These are phyloP conservation scores for Virgularia gustaviana DNA, from an alignment of 92 coral and sea anemone species.

Conservation along the genomic window DNA sequence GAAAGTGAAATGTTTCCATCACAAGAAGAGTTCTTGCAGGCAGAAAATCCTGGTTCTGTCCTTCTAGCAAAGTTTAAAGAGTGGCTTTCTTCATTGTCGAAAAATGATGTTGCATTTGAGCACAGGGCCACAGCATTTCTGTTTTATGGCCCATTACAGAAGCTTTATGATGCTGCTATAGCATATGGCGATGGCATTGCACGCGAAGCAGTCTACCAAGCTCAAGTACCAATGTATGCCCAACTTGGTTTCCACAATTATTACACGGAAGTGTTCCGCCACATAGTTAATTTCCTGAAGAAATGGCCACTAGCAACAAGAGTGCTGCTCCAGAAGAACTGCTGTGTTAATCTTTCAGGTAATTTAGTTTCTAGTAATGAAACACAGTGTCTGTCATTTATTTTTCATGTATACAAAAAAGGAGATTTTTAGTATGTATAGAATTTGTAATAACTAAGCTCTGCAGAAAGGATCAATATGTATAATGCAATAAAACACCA, in stretches of 20 bases:
- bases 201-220: constrained; percentile 28
- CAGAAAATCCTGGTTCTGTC: background rate
- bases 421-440: no score
- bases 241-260: constrained; percentile 36
- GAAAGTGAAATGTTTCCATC: background rate
- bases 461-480: no score
- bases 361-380: no score
- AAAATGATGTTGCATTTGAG: constrained; percentile 27
- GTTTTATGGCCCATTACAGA: no score
- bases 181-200: constrained; percentile 17
- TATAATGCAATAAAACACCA: no score
- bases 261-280: constrained; percentile 25
- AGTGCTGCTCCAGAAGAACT: constrained; percentile 22
- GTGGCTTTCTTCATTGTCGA: background rate
- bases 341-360: constrained; percentile 26
- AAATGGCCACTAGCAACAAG: constrained; percentile 29
- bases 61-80: background rate
- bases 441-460: no score
- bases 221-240: constrained; percentile 7
- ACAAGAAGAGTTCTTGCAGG: background rate
- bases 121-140: background rate
- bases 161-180: background rate
- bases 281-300: background rate
- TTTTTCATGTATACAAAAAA: no score
- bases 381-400: no score